Evolutionary conservation across 1,140 invertebrate species (phyloP), one percentile per base, ranked within the genome.

Genomic region (Drosophila santomea): DNA sequence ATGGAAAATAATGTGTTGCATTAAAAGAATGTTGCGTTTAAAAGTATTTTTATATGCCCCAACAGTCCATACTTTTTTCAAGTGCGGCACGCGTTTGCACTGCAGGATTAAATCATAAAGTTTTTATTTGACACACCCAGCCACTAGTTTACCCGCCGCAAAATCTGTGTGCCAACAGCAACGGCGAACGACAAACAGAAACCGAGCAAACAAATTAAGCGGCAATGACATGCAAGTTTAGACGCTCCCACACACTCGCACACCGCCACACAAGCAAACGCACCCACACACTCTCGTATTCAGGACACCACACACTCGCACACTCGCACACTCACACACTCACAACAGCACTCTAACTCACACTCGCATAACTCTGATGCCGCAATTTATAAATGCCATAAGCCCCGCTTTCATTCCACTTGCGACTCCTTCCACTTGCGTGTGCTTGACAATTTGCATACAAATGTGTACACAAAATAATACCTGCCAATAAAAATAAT

Each of bases 401-500:
- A 74, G 62, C 68, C 47, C 15, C 43, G 36, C 51, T 23, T 39
- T 38, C 32, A 10, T 48, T 50, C 64, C 55, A 39, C 56, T 17
- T 43, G 60, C 63, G 59, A 52, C 36, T 47, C 54, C 23, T 17
- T 47, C 58, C 28, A 28, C 38, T 67, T 15, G 58, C 78, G 82
- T 86, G 69, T 64, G 82, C 80, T 56, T 82, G 75, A 79, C 84
- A 86, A 86, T 86, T 86, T 86, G 79, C 83, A 86, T 86, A 83
- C 66, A 88, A 77, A 83, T 77, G 71, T 77, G 83, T 81, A 83
- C 79, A 83, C 79, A 88, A 82, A 88, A 86, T 86, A 86, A 88
- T 86, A 88, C 83, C 83, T 86, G 83, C 83, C 83, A 86, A 86
- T 86, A 86, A 86, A 86, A 86, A 86, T 86, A 86, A 88, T 86